phyloP scores from a whole-genome alignment of 1,140 invertebrate genomes.

The Heliothis virescens region DNA sequence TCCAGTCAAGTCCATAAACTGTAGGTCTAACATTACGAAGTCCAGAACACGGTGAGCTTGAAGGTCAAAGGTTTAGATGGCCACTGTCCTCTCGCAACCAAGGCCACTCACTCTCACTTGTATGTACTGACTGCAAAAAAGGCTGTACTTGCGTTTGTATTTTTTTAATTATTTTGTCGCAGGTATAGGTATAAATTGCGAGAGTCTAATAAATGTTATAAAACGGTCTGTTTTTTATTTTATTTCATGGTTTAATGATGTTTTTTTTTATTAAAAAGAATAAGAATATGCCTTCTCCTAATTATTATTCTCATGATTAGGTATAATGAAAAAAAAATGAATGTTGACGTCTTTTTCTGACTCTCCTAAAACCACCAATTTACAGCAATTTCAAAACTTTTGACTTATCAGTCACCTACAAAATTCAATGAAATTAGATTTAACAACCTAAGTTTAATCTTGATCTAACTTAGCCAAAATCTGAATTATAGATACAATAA shows the following conservation, averaged over 20 bases:
- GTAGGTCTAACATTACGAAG: not conserved
- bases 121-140: not conserved
- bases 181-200: no score
- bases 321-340: no score
- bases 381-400: not conserved
- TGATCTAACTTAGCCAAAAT: not conserved
- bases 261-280: no score
- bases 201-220: no score
- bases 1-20: not conserved
- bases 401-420: not conserved
- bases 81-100: constrained; percentile 11
- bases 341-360: no score
- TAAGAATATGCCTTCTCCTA: no score
- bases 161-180: not conserved
- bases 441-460: not conserved
- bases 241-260: no score
- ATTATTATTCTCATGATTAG: no score
- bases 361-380: not conserved
- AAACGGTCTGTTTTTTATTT: no score
- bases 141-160: not conserved
- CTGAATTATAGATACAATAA: not conserved
- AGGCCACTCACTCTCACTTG: constrained; percentile 27
- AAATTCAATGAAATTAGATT: not conserved
- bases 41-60: not conserved
- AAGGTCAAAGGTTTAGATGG: constrained; percentile 20